These are phyloP conservation scores for Lepas anatifera DNA, from an alignment of 2,888 invertebrate species.

Conservation along the genomic window DNA sequence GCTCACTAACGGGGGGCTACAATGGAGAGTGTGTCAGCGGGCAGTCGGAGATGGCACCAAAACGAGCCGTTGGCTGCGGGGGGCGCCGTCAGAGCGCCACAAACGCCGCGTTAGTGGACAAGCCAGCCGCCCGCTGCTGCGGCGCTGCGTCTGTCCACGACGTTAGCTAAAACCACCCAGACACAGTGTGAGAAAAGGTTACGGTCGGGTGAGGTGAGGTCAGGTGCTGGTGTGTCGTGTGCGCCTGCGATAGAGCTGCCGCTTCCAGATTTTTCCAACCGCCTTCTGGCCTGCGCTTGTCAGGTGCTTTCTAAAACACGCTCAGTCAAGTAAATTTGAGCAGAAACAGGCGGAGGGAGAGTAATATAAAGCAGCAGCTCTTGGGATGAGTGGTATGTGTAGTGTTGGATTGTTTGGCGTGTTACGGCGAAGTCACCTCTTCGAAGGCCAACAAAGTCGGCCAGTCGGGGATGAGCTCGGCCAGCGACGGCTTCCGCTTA, in stretches of 20 bases:
- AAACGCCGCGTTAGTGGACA: background rate
- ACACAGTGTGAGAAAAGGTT: slow-evolving; percentile 12
- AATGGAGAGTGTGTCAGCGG: background rate
- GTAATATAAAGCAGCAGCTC: too few species aligned
- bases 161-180: slow-evolving; percentile 16
- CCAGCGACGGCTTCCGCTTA: slow-evolving; percentile 40
- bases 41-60: background rate
- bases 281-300: too few species aligned
- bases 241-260: too few species aligned
- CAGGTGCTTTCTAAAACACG: too few species aligned
- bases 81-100: background rate
- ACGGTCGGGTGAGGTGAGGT: too few species aligned
- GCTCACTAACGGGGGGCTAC: background rate
- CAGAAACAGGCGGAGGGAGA: too few species aligned
- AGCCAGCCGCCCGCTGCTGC: too few species aligned
- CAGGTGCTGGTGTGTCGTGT: too few species aligned
- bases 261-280: too few species aligned
- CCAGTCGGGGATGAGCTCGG: slow-evolving; percentile 94
- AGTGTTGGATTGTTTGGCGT: background rate
- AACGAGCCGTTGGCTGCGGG: too few species aligned
- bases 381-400: background rate
- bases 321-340: too few species aligned
- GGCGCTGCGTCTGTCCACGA: slow-evolving; percentile 13
- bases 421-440: background rate
- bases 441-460: slow-evolving; percentile 39